Conservation (phyloP, 2,797 vertebrate species). For the Hyperoplus lanceolatus region DNA sequence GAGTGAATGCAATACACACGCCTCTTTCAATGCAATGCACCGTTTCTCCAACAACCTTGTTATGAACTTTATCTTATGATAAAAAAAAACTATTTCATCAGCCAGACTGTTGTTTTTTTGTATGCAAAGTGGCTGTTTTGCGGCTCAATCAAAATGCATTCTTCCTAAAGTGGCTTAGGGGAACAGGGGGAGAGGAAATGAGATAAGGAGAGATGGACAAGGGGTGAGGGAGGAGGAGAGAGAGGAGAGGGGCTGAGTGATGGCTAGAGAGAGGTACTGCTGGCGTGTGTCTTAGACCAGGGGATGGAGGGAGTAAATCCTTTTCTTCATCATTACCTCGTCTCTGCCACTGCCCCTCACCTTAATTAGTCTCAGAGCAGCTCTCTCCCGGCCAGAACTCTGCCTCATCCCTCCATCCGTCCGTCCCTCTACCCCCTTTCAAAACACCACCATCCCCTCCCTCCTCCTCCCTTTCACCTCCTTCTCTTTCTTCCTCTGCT, state of each 20-base stretch:
- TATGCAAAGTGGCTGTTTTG: no score
- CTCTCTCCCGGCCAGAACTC: constrained; percentile 74
- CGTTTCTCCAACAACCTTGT: constrained; percentile 3
- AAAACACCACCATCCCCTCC: constrained; percentile 31
- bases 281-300: constrained; percentile 68
- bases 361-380: constrained; percentile 90
- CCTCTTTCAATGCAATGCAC: no score
- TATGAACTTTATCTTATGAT: neutral
- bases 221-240: constrained; percentile 7
- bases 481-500: constrained; percentile 66
- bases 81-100: neutral
- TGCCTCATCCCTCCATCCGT: constrained; percentile 72
- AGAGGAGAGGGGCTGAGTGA: constrained; percentile 63
- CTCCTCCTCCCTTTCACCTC: constrained; percentile 66
- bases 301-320: constrained; percentile 84
- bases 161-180: constrained; percentile 10
- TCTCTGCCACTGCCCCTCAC: constrained; percentile 83
- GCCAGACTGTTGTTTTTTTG: neutral
- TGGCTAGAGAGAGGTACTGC: constrained; percentile 52
- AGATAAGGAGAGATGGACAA: constrained; percentile 26
- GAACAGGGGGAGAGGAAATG: constrained; percentile 11
- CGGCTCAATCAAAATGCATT: neutral
- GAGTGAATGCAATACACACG: no score
- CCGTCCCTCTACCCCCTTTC: constrained; percentile 41
- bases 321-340: constrained; percentile 88